Evolutionary conservation across 2,888 invertebrate genomes (phyloP), one percentile per base, ranked within the genome.

Genomic region (Brachyptera putata): DNA sequence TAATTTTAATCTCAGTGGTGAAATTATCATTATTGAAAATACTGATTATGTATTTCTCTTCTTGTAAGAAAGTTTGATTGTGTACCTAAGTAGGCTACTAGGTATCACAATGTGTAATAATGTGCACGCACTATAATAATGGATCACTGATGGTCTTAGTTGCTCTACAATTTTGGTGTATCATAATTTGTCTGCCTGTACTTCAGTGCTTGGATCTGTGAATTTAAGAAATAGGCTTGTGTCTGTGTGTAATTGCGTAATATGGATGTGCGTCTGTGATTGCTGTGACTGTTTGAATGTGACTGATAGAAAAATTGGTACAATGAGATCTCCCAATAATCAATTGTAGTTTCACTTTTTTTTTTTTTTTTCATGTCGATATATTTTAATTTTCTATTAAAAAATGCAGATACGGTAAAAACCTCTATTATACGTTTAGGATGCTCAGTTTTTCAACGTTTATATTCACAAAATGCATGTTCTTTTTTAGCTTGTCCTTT

Each of bases 231-330:
- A 11, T 30, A 11, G 5, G 30, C 30, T 11, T 30, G 30, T 7
- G 11, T 30, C 30, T 30, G 30, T 5, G 11, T 30, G 30, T 30
- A 30, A 30, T 30, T 30, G 5, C 11, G 30, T 30, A 30, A 7
- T 30, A 11, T n/a, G n/a, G n/a, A n/a, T n/a, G 55, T 34, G 55
- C 41, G 30, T 21, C 14, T 43, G 41, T 56, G 56, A 14, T 56
- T 41, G 9, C 43, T 21, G 46, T 56, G 34, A 16, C 16, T 30
- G 26, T 56, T 56, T 57, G 57, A 57, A 57, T 57, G 57, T 9
- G 34, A 16, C 9, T 22, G 57, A 26, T 30, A n/a, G 30, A 39
- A 21, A 30, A n/a, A 41, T 22, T 14, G 16, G 22, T 22, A 9
- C 14, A 30, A 21, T 13, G 34, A 57, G 1, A 25, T 13, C 16